A percentile compares a stretch with the other conserved stretches of the same genome.
These are phyloP conservation scores for Gobionotothen gibberifrons DNA, from an alignment of 2,797 vertebrate genomes.

Conservation along the genomic window DNA sequence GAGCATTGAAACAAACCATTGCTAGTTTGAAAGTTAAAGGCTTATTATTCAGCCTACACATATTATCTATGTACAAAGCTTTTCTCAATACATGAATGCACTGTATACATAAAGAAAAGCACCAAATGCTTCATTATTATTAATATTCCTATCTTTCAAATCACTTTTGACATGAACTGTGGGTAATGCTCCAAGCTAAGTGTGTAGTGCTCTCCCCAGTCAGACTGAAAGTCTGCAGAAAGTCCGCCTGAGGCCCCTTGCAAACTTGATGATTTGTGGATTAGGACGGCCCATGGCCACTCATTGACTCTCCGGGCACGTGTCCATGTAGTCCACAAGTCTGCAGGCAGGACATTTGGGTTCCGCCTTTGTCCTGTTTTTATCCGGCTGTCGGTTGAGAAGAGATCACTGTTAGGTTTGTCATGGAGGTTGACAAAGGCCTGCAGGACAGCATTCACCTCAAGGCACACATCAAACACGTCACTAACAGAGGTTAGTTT, in stretches of 20 bases:
- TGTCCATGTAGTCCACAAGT: background rate
- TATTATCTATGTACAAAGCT: no score
- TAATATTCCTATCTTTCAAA: no score
- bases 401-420: background rate
- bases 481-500: background rate
- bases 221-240: background rate
- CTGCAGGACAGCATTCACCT: constrained; percentile 5
- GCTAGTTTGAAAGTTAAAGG: no score
- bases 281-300: background rate
- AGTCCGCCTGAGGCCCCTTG: background rate
- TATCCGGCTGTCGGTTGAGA: constrained; percentile 8
- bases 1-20: no score
- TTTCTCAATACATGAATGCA: no score
- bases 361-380: background rate
- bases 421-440: background rate
- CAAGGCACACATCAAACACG: background rate
- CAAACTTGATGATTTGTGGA: background rate
- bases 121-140: background rate
- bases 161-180: no score
- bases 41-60: no score
- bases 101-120: no score
- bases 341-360: background rate
- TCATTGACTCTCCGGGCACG: background rate
- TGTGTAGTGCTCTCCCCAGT: no score
- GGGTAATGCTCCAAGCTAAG: no score